These are phyloP conservation scores for Brachionus plicatilis DNA, from an alignment of 1,140 invertebrate genomes.

Conservation along the genomic window DNA sequence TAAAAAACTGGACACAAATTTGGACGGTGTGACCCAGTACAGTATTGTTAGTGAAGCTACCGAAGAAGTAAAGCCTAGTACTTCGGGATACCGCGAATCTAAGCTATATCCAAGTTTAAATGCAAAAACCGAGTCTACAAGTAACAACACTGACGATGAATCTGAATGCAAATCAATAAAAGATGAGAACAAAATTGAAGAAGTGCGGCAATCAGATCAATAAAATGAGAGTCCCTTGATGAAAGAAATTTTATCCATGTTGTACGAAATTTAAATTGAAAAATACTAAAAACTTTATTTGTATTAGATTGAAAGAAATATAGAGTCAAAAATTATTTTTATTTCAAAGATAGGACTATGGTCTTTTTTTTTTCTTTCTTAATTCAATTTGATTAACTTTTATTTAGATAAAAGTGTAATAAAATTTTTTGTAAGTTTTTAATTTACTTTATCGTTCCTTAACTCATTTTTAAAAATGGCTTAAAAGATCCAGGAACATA, in stretches of 20 bases:
- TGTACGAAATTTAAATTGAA: not conserved
- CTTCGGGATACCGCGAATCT: not conserved
- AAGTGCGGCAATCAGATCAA: not conserved
- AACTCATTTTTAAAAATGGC: not conserved
- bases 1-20: not conserved
- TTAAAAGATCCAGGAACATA: not conserved
- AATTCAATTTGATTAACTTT: not conserved
- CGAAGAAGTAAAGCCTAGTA: not conserved
- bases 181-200: not conserved
- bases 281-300: not conserved
- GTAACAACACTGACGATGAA: not conserved
- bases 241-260: not conserved
- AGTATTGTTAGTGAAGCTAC: not conserved
- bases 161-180: not conserved
- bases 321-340: not conserved
- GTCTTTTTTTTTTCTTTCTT: not conserved
- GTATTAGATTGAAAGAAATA: not conserved
- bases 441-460: not conserved
- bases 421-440: not conserved
- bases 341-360: not conserved
- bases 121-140: not conserved
- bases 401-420: not conserved
- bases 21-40: not conserved
- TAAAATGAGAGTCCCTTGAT: not conserved
- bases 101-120: not conserved